Evolutionary conservation across 2,888 invertebrate species (phyloP).

Genomic region (Abrostola tripartita): DNA sequence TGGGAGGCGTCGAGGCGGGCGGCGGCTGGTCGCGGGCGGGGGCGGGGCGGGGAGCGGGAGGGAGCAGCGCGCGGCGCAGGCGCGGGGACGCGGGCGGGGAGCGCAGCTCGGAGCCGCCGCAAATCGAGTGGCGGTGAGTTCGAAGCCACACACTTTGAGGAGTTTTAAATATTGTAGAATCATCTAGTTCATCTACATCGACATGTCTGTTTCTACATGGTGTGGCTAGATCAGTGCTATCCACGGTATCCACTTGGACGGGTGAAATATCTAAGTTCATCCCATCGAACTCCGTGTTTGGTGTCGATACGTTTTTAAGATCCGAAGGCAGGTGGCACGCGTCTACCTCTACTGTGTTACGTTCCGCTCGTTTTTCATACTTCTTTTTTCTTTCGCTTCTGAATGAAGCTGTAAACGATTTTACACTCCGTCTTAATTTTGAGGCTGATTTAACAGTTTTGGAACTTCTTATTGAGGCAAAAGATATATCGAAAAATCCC

Average conservation of each 20-base stretch:
- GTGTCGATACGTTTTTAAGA: slow-evolving; percentile 77
- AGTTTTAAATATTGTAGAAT: slow-evolving; percentile 81
- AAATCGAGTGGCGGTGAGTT: slow-evolving; percentile 78
- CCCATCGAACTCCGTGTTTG: slow-evolving; percentile 75
- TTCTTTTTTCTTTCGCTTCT: slow-evolving; percentile 86
- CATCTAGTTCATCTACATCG: slow-evolving; percentile 79
- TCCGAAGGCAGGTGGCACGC: slow-evolving; percentile 75
- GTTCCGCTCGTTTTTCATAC: slow-evolving; percentile 81
- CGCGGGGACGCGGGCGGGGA: slow-evolving; percentile 45
- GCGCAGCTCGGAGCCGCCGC: slow-evolving; percentile 69
- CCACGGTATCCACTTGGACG: slow-evolving; percentile 84
- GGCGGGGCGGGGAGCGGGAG: slow-evolving; percentile 55
- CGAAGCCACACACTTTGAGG: slow-evolving; percentile 80
- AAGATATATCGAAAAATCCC: slow-evolving; percentile 85
- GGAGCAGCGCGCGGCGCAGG: slow-evolving; percentile 41
- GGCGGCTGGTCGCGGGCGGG: slow-evolving; percentile 76
- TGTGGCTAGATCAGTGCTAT: slow-evolving; percentile 76
- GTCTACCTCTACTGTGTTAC: slow-evolving; percentile 81
- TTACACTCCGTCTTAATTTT: slow-evolving; percentile 83
- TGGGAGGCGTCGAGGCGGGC: slow-evolving; percentile 80
- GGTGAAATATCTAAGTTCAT: slow-evolving; percentile 83
- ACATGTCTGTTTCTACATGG: slow-evolving; percentile 60
- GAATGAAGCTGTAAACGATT: slow-evolving; percentile 86
- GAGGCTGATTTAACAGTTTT: slow-evolving; percentile 85
- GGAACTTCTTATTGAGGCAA: slow-evolving; percentile 80